Evolutionary conservation across 1,140 invertebrate species (phyloP), one percentile per base, ranked within the genome.

Genomic region (Tetramorium simillimum): DNA sequence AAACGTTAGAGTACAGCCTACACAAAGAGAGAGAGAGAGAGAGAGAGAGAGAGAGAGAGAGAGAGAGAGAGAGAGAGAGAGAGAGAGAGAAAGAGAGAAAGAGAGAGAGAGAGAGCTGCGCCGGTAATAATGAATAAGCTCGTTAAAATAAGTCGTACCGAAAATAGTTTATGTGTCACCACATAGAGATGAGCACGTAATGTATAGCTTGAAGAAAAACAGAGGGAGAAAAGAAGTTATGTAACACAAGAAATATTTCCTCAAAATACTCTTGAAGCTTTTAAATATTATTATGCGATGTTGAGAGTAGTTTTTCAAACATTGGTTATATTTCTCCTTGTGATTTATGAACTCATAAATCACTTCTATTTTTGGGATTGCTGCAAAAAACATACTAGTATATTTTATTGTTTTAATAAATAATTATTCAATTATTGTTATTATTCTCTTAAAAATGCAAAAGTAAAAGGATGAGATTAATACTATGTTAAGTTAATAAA

Each of bases 11-110:
- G 16, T 58, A 72, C 1, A 46, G 51, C 6, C 56, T 21, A 33
- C 4, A 65, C 46, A 85, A 21, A 53, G 46, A 77, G 72, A 75
- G 14, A 49, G 21, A 60, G 53, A 10, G 6, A 53, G 46, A 77
- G 72, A 75, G 14, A 49, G 21, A 60, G 53, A 10, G 28, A n/a
- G 6, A 53, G 46, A 77, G 72, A 75, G 14, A 49, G 21, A 60
- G 53, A 10, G 28, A n/a, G 6, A 53, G 46, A 77, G 72, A 75
- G 14, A 49, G 21, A 60, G 53, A 10, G 28, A 53, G 46, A 77
- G 72, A 75, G 14, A 49, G 21, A 60, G 53, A 10, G n/a, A 85
- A 21, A 53, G 46, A 77, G 72, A 75, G 14, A 49, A 9, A 60
- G 53, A 10, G 6, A 53, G 46, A 77, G 72, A 75, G 14, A 49